Evolutionary conservation across 2,797 vertebrate species (phyloP).

Genomic region (Anomalospiza imberbis): DNA sequence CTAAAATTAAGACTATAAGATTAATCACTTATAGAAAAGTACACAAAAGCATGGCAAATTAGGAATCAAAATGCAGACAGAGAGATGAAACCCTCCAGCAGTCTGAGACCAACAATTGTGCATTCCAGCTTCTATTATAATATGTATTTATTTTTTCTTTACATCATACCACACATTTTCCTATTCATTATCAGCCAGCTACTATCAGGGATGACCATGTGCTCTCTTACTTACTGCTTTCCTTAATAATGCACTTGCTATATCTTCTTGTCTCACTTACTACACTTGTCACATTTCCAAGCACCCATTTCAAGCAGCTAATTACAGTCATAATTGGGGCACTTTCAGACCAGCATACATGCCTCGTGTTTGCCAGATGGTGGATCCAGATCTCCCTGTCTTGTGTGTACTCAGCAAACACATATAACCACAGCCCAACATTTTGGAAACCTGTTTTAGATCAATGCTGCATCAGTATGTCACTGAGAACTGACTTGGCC

Average conservation of each 20-base stretch:
- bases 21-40: neutral
- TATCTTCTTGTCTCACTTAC: neutral
- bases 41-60: neutral
- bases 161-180: neutral
- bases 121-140: neutral
- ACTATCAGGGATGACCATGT: neutral
- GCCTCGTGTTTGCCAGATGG: neutral
- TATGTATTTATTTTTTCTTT: neutral
- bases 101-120: neutral
- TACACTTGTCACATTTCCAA: neutral
- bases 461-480: neutral
- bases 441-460: neutral
- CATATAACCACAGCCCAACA: neutral
- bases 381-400: neutral
- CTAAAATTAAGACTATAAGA: neutral
- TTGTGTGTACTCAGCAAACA: neutral
- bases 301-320: neutral
- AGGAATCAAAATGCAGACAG: neutral
- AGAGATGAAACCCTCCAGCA: neutral
- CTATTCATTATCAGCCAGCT: neutral
- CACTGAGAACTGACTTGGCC: neutral
- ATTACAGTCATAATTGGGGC: neutral
- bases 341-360: neutral
- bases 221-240: neutral
- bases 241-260: neutral